These are phyloP conservation scores for Cerastis rubricosa DNA, from an alignment of 2,888 invertebrate species.

Conservation along the genomic window DNA sequence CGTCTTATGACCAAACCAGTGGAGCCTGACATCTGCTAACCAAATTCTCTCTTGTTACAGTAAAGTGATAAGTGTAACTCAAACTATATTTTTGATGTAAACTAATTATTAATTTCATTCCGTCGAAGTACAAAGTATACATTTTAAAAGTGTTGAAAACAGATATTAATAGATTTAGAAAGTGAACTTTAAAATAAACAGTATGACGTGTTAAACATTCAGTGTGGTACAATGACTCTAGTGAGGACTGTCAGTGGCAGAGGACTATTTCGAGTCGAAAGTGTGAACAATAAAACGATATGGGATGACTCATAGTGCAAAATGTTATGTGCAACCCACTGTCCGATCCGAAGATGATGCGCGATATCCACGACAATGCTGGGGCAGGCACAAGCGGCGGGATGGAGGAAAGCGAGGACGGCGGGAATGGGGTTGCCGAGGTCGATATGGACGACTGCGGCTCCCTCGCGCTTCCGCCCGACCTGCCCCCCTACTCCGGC, in stretches of 20 bases:
- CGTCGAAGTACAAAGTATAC: constrained; percentile 88
- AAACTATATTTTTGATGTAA: constrained; percentile 86
- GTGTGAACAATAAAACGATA: constrained; percentile 88
- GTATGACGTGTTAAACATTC: constrained; percentile 77
- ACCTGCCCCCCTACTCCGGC: constrained; percentile 90
- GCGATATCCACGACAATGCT: constrained; percentile 89
- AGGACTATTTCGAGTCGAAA: constrained; percentile 82
- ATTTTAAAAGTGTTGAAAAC: constrained; percentile 77
- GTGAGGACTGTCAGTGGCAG: constrained; percentile 74
- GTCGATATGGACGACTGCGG: constrained; percentile 89
- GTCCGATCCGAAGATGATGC: constrained; percentile 89
- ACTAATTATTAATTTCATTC: constrained; percentile 83
- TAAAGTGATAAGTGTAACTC: constrained; percentile 84
- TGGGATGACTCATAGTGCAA: constrained; percentile 90
- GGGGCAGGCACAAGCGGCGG: constrained; percentile 88
- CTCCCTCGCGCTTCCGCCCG: constrained; percentile 90
- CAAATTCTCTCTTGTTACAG: constrained; percentile 74
- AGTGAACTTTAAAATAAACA: constrained; percentile 75
- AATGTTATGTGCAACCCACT: constrained; percentile 87
- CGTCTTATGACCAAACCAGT: constrained; percentile 85
- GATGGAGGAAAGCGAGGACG: constrained; percentile 90
- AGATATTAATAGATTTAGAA: constrained; percentile 68
- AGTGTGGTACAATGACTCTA: constrained; percentile 83
- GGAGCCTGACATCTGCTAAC: constrained; percentile 65
- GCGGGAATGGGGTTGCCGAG: constrained; percentile 90